Evolutionary conservation across 2,888 invertebrate species (phyloP).

Genomic region (Drosophila pegasa): DNA sequence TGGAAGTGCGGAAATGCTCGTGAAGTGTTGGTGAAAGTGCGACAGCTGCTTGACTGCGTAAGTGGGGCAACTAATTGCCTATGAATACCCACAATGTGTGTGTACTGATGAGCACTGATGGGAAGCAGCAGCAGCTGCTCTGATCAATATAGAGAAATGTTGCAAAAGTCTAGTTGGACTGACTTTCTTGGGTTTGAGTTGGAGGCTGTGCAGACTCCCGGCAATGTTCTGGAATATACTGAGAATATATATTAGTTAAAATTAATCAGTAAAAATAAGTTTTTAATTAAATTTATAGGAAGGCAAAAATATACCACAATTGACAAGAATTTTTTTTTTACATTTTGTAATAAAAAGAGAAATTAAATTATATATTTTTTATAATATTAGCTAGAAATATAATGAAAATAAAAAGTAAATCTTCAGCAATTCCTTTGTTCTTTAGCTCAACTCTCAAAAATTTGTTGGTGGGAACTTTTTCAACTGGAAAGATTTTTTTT

Average conservation of each 20-base stretch:
- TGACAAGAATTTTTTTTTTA: no score
- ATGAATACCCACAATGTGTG: constrained; percentile 49
- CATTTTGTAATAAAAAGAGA: no score
- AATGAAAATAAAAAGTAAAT: no score
- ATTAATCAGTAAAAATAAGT: no score
- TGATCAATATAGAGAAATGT: neutral
- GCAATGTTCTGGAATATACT: neutral
- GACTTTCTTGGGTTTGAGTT: neutral
- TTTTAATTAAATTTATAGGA: no score
- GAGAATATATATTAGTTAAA: neutral
- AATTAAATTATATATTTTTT: no score
- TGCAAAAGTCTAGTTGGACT: neutral
- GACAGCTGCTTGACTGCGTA: constrained; percentile 69
- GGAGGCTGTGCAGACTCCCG: neutral
- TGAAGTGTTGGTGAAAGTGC: constrained; percentile 66
- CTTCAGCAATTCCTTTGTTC: no score
- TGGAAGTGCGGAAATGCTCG: constrained; percentile 64
- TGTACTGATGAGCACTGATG: constrained; percentile 15
- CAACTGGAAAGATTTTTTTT: no score
- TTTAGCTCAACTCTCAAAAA: no score
- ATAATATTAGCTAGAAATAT: no score
- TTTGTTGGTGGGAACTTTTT: no score
- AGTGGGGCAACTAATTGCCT: constrained; percentile 70
- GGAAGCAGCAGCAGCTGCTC: constrained; percentile 35
- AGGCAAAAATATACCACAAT: no score